Percentiles rank a stretch among this genome's conserved stretches.
Conservation (phyloP, 2,797 vertebrate species). For the Oreochromis grahami region DNA sequence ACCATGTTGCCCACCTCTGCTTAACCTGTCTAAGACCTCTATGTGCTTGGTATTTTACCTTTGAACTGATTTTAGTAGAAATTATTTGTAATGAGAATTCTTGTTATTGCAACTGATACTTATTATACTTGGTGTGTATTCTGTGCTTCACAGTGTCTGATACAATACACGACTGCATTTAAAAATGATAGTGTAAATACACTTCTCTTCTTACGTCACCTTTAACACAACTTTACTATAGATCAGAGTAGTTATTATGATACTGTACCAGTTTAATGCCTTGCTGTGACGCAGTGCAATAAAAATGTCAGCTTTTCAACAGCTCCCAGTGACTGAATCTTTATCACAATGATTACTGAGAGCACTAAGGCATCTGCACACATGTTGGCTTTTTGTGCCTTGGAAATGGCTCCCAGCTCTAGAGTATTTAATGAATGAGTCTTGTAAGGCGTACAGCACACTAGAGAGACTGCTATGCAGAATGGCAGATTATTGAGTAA, state of each 20-base stretch:
- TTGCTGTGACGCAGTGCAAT: slow-evolving; percentile 8
- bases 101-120: not conserved
- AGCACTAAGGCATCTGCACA: slow-evolving; percentile 35
- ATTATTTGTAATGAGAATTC: not conserved
- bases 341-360: slow-evolving; percentile 44
- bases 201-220: not conserved
- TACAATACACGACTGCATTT: not conserved
- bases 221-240: slow-evolving; percentile 8
- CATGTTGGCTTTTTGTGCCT: slow-evolving; percentile 34
- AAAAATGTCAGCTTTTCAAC: slow-evolving; percentile 40
- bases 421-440: slow-evolving; percentile 32
- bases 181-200: not conserved
- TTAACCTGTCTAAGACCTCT: not conserved
- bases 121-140: not conserved
- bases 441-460: slow-evolving; percentile 2
- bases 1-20: not conserved
- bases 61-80: not conserved
- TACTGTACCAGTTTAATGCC: slow-evolving; percentile 7
- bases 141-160: not conserved
- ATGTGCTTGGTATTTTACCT: not conserved
- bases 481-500: slow-evolving; percentile 7
- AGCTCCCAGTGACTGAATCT: slow-evolving; percentile 33
- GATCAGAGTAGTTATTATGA: not conserved
- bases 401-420: slow-evolving; percentile 35
- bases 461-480: slow-evolving; percentile 10